phyloP scores from a whole-genome alignment of 2,113 vertebrate genomes.

The Hemichromis elongatus region DNA sequence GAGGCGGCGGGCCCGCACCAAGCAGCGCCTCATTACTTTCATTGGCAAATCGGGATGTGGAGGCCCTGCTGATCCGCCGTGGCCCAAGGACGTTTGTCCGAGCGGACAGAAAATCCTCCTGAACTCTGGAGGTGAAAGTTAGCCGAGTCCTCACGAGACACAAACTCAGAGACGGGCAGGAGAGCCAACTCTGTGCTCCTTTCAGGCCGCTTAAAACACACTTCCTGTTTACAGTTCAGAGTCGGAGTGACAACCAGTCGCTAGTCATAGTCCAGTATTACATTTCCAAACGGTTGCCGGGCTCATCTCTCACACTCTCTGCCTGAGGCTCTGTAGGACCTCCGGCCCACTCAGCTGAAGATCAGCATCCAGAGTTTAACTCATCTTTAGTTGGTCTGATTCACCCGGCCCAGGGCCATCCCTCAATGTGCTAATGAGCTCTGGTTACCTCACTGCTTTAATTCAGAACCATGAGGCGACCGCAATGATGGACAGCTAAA shows the following conservation, averaged over 20 bases:
- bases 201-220: not conserved
- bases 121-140: not conserved
- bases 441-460: not conserved
- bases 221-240: not conserved
- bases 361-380: not conserved
- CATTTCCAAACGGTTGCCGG: not conserved
- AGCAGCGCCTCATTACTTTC: conserved; percentile 57
- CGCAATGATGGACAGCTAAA: not conserved
- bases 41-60: conserved; percentile 54
- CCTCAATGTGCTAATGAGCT: not conserved
- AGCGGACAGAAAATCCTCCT: not conserved
- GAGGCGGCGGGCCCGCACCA: not conserved
- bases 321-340: not conserved
- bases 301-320: not conserved
- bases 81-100: conserved; percentile 2
- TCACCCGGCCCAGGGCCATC: not conserved
- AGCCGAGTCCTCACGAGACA: not conserved
- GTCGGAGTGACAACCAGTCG: not conserved
- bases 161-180: not conserved
- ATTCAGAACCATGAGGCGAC: not conserved
- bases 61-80: conserved; percentile 33
- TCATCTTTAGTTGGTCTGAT: not conserved
- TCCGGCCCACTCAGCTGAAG: not conserved
- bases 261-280: not conserved
- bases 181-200: not conserved